Percentiles rank a stretch among this genome's conserved stretches.
Evolutionary conservation across 1,140 invertebrate genomes (phyloP).

Genomic region (Drosophila miranda): DNA sequence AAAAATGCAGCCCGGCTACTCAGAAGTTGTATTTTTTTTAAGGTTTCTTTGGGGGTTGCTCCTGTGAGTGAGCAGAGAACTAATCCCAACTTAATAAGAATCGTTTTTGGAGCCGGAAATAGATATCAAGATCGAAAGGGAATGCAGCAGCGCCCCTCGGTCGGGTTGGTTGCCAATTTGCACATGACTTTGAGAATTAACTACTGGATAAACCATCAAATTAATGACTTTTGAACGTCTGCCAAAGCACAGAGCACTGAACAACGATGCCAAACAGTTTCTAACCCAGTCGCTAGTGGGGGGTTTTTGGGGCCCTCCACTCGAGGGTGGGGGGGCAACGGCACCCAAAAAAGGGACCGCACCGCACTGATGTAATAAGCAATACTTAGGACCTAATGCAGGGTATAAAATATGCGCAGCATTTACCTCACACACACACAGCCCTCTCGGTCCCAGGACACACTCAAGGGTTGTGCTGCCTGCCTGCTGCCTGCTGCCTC

Average conservation of each 20-base stretch:
- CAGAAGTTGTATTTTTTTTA: conserved; percentile 34
- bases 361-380: conserved; percentile 60
- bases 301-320: too few relatives aligned
- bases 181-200: too few relatives aligned
- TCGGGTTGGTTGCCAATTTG: too few relatives aligned
- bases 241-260: too few relatives aligned
- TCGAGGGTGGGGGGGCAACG: too few relatives aligned
- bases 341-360: conserved; percentile 31
- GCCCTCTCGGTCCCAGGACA: conserved; percentile 7
- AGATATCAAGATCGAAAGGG: too few relatives aligned
- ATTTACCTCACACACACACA: conserved; percentile 52
- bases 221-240: too few relatives aligned
- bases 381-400: conserved; percentile 80
- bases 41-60: conserved; percentile 28
- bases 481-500: conserved; percentile 18
- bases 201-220: too few relatives aligned
- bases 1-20: conserved; percentile 72
- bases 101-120: conserved; percentile 47
- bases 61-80: not conserved
- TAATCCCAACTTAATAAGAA: conserved; percentile 61
- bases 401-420: conserved; percentile 76
- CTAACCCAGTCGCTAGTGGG: too few relatives aligned
- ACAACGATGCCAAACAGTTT: too few relatives aligned
- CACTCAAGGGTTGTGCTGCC: conserved; percentile 47
- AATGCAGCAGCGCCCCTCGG: too few relatives aligned